Base-by-base conservation (phyloP, 2,888 invertebrate species). In the Hemistola chrysoprasaria region DNA sequence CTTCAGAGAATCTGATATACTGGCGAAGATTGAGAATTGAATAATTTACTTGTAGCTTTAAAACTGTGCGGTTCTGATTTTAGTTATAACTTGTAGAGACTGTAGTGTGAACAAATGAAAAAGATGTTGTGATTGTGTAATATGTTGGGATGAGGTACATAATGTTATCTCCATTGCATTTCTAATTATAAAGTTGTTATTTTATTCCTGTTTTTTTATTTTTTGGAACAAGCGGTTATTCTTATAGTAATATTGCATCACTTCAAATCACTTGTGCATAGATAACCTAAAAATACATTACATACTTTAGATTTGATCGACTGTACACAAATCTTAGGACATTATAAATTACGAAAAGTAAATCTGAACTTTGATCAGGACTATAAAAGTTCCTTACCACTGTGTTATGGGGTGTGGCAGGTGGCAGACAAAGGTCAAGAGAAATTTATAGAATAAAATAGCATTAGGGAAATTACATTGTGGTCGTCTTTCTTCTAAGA, bases 1-100 rank as follows among this genome's bases (percentile, higher is more conserved):
- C 55, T 99, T 97, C 92, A 92, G 97, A 76, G 99, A 99, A 88
- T 90, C 95, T 36, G 99, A 99, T 76, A 97, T 99, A 70, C 90
- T 99, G 67, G 99, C 98, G 41, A 98, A 98, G 87, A 91, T 97
- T 61, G 93, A 95, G 59, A 80, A 87, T 64, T 88, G 68, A 79
- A 63, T n/a, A n/a, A n/a, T 67, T 62, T 70, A 71, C 62, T 69
- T 58, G 24, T 79, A 81, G 70, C 59, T 72, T 72, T 76, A 76
- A 59, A 67, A 71, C 62, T 58, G 60, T 43, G 64, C 65, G 72
- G 65, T 77, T 79, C 73, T 68, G 70, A 71, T 79, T 80, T 81
- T 84, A 83, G 78, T 70, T 53, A 52, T 67, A 56, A 64, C 51
- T 61, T 68, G 70, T 72, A 69, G 66, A 67, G 65, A 63, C 58